These are phyloP conservation scores for Phrynocephalus guinanensis DNA, from an alignment of 2,797 vertebrate species.

Conservation along the genomic window DNA sequence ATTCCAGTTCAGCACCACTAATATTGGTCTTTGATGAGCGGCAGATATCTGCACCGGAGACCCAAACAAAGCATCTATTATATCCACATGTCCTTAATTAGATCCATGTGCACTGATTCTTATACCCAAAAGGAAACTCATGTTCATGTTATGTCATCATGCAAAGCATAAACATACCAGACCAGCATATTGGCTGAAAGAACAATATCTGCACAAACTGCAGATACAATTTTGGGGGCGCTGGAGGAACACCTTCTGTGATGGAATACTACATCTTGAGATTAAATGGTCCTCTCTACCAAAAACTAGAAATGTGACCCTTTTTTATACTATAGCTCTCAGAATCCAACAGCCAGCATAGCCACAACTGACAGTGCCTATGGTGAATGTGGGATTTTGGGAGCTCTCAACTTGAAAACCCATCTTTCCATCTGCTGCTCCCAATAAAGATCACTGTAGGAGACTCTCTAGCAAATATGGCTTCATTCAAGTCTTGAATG, in stretches of 20 bases:
- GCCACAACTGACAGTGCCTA: too few species aligned
- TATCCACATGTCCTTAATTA: neutral
- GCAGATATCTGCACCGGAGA: constrained; percentile 18
- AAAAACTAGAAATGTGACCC: too few species aligned
- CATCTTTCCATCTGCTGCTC: too few species aligned
- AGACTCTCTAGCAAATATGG: neutral
- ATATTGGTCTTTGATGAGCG: constrained; percentile 25
- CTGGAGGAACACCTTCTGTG: neutral
- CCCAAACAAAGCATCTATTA: neutral
- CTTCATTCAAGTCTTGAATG: neutral
- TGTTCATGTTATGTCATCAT: constrained; percentile 45
- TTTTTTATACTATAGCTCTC: too few species aligned
- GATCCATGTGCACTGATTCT: constrained; percentile 30
- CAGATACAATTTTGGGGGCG: neutral
- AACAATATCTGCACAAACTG: constrained; percentile 45
- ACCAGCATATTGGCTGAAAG: constrained; percentile 37
- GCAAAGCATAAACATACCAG: constrained; percentile 36
- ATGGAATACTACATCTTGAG: neutral
- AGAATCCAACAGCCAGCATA: too few species aligned
- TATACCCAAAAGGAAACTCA: constrained; percentile 40
- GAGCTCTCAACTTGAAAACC: too few species aligned
- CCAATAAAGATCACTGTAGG: too few species aligned
- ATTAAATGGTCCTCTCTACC: neutral
- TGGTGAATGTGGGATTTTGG: too few species aligned
- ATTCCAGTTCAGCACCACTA: constrained; percentile 18